Evolutionary conservation across 2,888 invertebrate species (phyloP).

Genomic region (Tetramorium bicarinatum): DNA sequence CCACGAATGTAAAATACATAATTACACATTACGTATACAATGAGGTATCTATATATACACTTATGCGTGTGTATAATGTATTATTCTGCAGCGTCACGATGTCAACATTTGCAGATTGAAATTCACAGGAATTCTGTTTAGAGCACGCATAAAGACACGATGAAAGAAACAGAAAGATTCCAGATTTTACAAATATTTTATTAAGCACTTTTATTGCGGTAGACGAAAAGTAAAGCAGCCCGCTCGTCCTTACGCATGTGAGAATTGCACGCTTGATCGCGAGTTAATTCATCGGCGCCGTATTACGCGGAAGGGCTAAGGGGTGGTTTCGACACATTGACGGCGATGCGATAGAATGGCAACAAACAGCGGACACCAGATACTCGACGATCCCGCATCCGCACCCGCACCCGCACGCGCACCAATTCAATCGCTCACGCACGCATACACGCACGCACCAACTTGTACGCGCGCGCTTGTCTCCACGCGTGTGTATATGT

Average conservation of each 20-base stretch:
- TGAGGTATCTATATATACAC: not conserved
- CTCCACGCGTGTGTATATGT: constrained; percentile 71
- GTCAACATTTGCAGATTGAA: not conserved
- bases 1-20: not conserved
- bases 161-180: not conserved
- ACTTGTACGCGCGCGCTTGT: not conserved
- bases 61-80: not conserved
- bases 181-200: not conserved
- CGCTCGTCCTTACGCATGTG: not conserved
- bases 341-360: constrained; percentile 65
- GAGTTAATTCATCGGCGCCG: constrained; percentile 47
- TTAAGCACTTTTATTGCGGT: not conserved
- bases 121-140: not conserved
- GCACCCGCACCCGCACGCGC: constrained; percentile 34
- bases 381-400: constrained; percentile 70
- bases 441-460: not conserved
- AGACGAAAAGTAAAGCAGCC: not conserved
- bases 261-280: constrained; percentile 48
- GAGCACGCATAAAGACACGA: not conserved
- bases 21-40: not conserved
- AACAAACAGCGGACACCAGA: constrained; percentile 67
- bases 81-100: not conserved
- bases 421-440: not conserved
- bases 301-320: constrained; percentile 29
- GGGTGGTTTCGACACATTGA: constrained; percentile 67